Percentiles rank a stretch among this genome's conserved stretches.
These are phyloP conservation scores for Coelopa frigida DNA, from an alignment of 1,140 invertebrate genomes.

Conservation along the genomic window DNA sequence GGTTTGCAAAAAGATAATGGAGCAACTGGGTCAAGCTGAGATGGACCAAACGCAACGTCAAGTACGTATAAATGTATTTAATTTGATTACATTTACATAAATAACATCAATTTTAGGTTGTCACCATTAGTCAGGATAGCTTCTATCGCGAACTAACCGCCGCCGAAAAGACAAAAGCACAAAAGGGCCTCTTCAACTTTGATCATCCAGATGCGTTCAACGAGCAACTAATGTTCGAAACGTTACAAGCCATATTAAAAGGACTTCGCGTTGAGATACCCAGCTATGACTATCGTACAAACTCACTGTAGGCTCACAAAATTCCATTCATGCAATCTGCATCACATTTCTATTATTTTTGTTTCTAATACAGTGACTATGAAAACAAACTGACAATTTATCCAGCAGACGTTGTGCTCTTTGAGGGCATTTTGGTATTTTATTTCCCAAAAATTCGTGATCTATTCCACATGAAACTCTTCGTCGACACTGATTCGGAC, in stretches of 20 bases:
- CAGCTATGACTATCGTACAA: constrained; percentile 82
- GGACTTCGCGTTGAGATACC: constrained; percentile 82
- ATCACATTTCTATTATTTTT: neutral
- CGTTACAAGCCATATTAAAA: constrained; percentile 70
- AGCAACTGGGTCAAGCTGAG: constrained; percentile 83
- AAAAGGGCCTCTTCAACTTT: constrained; percentile 91
- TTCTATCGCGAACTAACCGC: constrained; percentile 85
- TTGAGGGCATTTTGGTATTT: constrained; percentile 97
- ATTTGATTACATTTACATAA: too few species aligned
- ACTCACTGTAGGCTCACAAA: constrained; percentile 60
- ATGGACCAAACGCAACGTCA: constrained; percentile 82
- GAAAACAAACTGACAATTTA: constrained; percentile 76
- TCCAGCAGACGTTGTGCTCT: constrained; percentile 95
- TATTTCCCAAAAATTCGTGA: constrained; percentile 92
- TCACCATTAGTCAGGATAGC: constrained; percentile 91
- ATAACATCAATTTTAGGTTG: constrained; percentile 30
- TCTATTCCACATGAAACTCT: constrained; percentile 97
- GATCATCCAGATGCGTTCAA: constrained; percentile 96
- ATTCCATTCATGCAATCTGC: constrained; percentile 19
- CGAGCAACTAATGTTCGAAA: constrained; percentile 69
- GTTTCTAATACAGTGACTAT: constrained; percentile 52
- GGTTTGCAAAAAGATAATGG: constrained; percentile 93
- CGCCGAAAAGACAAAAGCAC: constrained; percentile 75
- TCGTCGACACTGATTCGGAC: constrained; percentile 98
- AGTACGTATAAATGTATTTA: constrained; percentile 49